Base-by-base conservation (phyloP, 2,113 vertebrate species). In the Xenus cinereus region DNA sequence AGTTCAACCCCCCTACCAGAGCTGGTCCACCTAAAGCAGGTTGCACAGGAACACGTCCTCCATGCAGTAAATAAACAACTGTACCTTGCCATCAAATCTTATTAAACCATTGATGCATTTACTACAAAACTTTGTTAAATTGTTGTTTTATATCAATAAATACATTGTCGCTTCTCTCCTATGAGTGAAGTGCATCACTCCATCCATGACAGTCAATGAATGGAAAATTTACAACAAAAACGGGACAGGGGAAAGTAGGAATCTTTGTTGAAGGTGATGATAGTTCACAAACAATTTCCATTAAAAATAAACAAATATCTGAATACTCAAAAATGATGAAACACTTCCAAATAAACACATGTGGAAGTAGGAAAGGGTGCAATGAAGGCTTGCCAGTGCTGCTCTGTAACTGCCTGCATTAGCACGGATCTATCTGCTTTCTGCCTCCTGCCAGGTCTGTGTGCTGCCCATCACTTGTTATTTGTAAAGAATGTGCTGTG, bases 321-420 rank as follows among this genome's bases (percentile, higher is more conserved):
- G 63, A 80, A 69, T 30, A 28, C 10, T 64, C 35, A 51, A 72
- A 89, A 89, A 16, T 9, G 15, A n/a, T 13, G 8, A 60, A 86
- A 68, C 26, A 48, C 22, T 39, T 60, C 35, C 54, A 77, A 62
- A 69, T 5, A 33, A 66, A 39, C 12, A 33, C 37, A 10, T 0
- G 13, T 28, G 57, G 53, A 15, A 56, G 46, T 9, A 76, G 53
- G 57, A 53, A 46, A 76, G 66, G 10, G 14, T 27, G 7, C 20
- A 48, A 5, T 1, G 39, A 69, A 48, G 20, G 13, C 5, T 48
- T 64, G 59, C 16, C 54, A 32, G 53, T 12, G 69, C 59, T 53
- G 16, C 50, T 13, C 80, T n/a, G 33, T 24, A 46, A n/a, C 5
- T 28, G 27, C 32, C 19, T 1, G 3, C 2, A 2, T 39, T 7